phyloP scores from a whole-genome alignment of 2,113 vertebrate species.

The Zosterops lateralis region DNA sequence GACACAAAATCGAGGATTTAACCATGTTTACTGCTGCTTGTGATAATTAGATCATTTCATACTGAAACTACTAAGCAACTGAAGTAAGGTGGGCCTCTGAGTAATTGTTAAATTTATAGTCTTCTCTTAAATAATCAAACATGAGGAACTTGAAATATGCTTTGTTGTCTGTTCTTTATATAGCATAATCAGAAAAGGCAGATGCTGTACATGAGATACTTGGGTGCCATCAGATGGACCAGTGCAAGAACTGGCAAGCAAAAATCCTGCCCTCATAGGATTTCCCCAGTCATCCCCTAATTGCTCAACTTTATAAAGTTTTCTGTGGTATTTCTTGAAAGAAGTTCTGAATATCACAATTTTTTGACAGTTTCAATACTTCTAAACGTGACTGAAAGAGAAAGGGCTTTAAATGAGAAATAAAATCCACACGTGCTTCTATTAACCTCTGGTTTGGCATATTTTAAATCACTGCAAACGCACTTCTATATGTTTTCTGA shows the following conservation, averaged over 20 bases:
- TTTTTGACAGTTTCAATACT: background rate
- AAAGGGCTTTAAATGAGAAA: background rate
- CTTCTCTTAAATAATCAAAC: background rate
- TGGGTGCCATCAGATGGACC: slow-evolving; percentile 4
- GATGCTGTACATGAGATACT: background rate
- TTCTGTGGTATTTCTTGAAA: background rate
- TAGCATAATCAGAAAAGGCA: background rate
- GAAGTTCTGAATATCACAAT: background rate
- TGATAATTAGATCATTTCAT: background rate
- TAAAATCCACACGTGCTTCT: background rate
- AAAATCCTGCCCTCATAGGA: background rate
- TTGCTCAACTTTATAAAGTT: background rate
- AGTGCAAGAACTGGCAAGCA: background rate
- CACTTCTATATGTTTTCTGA: background rate
- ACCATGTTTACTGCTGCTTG: background rate
- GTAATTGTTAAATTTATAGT: background rate
- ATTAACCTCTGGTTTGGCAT: background rate
- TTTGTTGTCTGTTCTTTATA: background rate
- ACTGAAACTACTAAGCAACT: background rate
- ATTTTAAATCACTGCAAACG: background rate
- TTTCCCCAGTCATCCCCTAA: background rate
- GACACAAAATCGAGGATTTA: slow-evolving; percentile 6
- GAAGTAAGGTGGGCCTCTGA: background rate
- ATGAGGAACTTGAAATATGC: background rate
- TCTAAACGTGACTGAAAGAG: background rate